phyloP scores from a whole-genome alignment of 92 coral and sea anemone species.

The Siderastrea siderea region DNA sequence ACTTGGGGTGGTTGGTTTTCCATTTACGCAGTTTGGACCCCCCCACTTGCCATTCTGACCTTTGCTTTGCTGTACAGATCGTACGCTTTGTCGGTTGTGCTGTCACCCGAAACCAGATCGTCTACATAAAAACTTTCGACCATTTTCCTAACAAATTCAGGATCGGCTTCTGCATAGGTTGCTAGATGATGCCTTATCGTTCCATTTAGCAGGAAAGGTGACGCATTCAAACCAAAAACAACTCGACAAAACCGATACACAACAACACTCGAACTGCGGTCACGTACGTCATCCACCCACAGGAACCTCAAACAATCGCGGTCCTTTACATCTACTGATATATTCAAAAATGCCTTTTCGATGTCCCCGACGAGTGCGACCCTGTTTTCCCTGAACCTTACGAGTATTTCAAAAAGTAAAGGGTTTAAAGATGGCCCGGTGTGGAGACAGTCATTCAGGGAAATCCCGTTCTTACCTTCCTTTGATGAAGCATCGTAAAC shows the following conservation, averaged over 20 bases:
- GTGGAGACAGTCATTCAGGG: conserved; percentile 60
- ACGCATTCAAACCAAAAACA: not conserved
- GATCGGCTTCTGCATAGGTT: conserved; percentile 40
- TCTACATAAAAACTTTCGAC: conserved; percentile 44
- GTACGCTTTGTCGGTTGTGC: not conserved
- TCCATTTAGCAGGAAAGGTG: conserved; percentile 68
- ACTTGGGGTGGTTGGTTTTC: conserved; percentile 31
- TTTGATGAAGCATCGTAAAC: conserved; percentile 58
- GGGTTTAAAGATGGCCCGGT: conserved; percentile 52
- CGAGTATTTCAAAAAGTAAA: conserved; percentile 33
- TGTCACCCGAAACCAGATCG: conserved; percentile 50
- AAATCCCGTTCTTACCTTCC: conserved; percentile 24
- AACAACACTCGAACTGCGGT: conserved; percentile 5
- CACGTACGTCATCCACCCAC: conserved; percentile 56
- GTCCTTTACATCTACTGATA: conserved; percentile 38
- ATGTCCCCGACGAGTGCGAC: conserved; percentile 56
- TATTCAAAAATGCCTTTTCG: conserved; percentile 63
- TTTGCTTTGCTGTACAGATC: conserved; percentile 20
- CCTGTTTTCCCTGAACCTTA: conserved; percentile 41
- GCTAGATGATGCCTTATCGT: not conserved
- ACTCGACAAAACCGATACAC: conserved; percentile 44
- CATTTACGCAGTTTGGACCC: conserved; percentile 45
- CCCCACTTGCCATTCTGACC: conserved; percentile 37
- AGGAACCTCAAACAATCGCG: conserved; percentile 55
- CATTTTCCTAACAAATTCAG: conserved; percentile 34